phyloP scores from a whole-genome alignment of 1,140 invertebrate species.

The Centruroides sculpturatus region DNA sequence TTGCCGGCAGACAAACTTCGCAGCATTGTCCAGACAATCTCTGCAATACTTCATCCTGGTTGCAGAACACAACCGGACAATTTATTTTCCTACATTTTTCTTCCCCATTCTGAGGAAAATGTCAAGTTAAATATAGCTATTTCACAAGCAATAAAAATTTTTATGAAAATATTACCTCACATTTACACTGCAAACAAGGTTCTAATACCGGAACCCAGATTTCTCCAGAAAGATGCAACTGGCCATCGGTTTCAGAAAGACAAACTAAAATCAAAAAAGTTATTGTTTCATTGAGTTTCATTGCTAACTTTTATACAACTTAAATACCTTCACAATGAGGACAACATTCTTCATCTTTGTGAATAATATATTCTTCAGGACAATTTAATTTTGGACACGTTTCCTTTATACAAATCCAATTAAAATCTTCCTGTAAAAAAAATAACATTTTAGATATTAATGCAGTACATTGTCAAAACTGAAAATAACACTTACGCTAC shows the following conservation, averaged over 20 bases:
- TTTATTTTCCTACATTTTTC: conserved; percentile 1
- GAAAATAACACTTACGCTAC: conserved; percentile 43
- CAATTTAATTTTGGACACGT: conserved; percentile 5
- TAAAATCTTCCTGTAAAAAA: conserved; percentile 10
- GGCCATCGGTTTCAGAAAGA: conserved; percentile 1
- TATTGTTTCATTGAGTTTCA: not conserved
- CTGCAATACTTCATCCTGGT: not conserved
- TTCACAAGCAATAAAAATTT: not conserved
- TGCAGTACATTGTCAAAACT: not conserved
- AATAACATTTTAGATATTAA: not conserved
- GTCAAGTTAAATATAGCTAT: not conserved
- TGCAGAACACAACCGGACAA: conserved; percentile 3
- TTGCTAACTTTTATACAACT: not conserved
- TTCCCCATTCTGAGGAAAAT: conserved; percentile 5
- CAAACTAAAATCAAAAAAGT: conserved; percentile 3
- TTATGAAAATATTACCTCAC: conserved; percentile 5
- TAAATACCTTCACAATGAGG: conserved; percentile 7
- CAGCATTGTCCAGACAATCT: conserved; percentile 7
- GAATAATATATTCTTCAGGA: conserved; percentile 3
- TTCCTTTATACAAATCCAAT: conserved; percentile 10
- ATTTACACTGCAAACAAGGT: conserved; percentile 6
- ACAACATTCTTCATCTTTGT: conserved; percentile 8
- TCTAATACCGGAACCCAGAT: conserved; percentile 1
- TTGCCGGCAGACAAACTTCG: conserved; percentile 1
- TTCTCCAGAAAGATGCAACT: conserved; percentile 7